Conservation (phyloP, 2,113 vertebrate genomes). For the Petroica traversi region DNA sequence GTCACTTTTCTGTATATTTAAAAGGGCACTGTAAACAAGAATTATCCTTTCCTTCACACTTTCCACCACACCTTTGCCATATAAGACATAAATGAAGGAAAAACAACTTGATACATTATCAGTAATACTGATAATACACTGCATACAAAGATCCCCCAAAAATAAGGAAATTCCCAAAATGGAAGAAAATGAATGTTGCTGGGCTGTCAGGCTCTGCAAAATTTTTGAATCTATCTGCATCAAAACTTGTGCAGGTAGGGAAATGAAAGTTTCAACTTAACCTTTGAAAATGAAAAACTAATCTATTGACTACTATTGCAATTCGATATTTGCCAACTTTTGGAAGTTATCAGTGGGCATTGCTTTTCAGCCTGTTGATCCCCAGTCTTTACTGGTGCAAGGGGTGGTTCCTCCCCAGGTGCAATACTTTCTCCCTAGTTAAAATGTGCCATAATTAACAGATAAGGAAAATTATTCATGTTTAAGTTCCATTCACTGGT, state of each 20-base stretch:
- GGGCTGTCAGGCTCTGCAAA: not conserved
- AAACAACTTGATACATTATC: not conserved
- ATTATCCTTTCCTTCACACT: not conserved
- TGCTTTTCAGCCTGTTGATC: not conserved
- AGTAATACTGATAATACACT: not conserved
- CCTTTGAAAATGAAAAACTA: not conserved
- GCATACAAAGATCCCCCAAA: accelerated
- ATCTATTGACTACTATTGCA: not conserved
- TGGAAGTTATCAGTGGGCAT: not conserved
- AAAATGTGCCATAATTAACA: not conserved
- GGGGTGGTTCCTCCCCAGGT: not conserved
- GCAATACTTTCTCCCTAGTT: not conserved
- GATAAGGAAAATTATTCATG: not conserved
- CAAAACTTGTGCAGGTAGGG: not conserved
- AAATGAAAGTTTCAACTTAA: not conserved
- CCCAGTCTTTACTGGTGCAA: not conserved
- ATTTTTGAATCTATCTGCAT: not conserved
- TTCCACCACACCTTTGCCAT: not conserved
- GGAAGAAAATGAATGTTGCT: not conserved
- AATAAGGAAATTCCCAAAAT: not conserved
- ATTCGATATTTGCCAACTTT: not conserved
- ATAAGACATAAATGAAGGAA: not conserved
- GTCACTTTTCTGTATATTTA: constrained; percentile 1
- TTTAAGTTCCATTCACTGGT: not conserved
- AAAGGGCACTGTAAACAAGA: not conserved